Base-by-base conservation (phyloP, 2,113 vertebrate genomes). In the Erythrocercus mccallii region DNA sequence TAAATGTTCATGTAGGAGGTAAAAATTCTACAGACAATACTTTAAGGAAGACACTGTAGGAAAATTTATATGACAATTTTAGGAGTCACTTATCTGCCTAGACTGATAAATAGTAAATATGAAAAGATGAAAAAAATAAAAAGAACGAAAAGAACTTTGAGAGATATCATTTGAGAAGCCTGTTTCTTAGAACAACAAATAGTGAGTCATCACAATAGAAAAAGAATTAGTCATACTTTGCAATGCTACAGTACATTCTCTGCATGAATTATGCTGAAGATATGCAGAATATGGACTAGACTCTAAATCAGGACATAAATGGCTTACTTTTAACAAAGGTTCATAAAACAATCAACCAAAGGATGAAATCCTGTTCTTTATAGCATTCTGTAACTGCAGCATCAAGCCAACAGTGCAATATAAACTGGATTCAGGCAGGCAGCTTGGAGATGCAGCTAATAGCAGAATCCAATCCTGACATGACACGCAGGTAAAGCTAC, bases 181-280 rank as follows among this genome's bases (percentile, higher is more conserved):
- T 92, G 81, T 91, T 97, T 97, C 95, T 96, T 94, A 92, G 88
- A 96, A 88, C 66, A 97, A 94, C 83, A 97, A 96, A 94, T 69
- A 93, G 33, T 97, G 97, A 97, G 86, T 97, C 97, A 97, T 77
- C 91, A 81, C 77, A 88, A 95, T 68, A 81, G 64, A 96, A 86
- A 94, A 96, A 95, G 86, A 95, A 97, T 97, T 96, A 97, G 92
- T 97, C 96, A 97, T 93, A 94, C 86, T 89, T 94, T 86, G 80
- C 71, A 83, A 86, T 1, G 24, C 57, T 90, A 80, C 62, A 94
- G 79, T 71, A 89, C 74, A 42, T 82, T 60, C 61, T 90, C 89
- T 95, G 73, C 83, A 64, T 94, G 94, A 96, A 64, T 90, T 97
- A 80, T 45, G 44, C 81, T 93, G 83, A 93, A 96, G 64, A 38